phyloP scores from a whole-genome alignment of 1,140 invertebrate species.

The Leptinotarsa texana region DNA sequence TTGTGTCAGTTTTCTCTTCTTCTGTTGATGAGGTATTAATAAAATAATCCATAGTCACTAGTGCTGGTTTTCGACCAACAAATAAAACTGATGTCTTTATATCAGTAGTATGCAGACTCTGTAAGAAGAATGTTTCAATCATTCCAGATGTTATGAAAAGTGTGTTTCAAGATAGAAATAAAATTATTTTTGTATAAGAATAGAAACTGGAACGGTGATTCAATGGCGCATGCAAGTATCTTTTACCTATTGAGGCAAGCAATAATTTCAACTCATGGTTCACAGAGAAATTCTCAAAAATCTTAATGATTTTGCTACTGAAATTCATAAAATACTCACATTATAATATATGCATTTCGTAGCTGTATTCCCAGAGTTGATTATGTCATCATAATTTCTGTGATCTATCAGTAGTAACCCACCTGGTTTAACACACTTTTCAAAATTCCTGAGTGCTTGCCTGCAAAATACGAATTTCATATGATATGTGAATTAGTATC shows the following conservation, averaged over 20 bases:
- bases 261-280: no score
- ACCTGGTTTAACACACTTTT: slow-evolving; percentile 80
- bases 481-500: no score
- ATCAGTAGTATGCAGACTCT: slow-evolving; percentile 79
- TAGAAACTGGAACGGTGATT: no score
- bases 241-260: no score
- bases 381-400: slow-evolving; percentile 83
- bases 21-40: slow-evolving; percentile 59
- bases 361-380: slow-evolving; percentile 73
- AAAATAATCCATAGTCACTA: slow-evolving; percentile 80
- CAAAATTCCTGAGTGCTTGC: slow-evolving; percentile 74
- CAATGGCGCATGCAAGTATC: no score
- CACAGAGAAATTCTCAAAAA: background rate
- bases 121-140: slow-evolving; percentile 18
- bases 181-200: no score
- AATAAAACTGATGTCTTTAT: slow-evolving; percentile 82
- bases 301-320: background rate
- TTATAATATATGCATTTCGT: slow-evolving; percentile 86
- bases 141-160: no score
- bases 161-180: no score
- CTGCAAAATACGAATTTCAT: slow-evolving; percentile 48
- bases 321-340: slow-evolving; percentile 63
- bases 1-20: slow-evolving; percentile 38
- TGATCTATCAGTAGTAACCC: slow-evolving; percentile 84
- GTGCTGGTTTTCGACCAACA: slow-evolving; percentile 70